Percentiles rank a stretch among this genome's conserved stretches.
Conservation (phyloP, 2,888 invertebrate species). For the Dynastes hyllus region DNA sequence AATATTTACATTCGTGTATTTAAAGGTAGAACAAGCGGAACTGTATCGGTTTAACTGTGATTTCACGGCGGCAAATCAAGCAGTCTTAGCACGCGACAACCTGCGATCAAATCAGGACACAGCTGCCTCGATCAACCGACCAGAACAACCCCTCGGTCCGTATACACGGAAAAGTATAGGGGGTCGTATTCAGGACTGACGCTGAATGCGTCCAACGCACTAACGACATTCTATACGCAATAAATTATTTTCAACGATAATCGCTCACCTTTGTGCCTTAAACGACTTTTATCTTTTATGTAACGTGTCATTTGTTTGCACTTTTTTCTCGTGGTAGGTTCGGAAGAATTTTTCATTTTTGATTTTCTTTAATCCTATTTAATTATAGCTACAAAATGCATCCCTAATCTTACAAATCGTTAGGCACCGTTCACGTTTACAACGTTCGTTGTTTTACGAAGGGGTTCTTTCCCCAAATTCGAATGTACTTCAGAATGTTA, state of each 20-base stretch:
- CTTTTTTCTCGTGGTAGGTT: neutral
- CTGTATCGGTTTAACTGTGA: slow-evolving; percentile 58
- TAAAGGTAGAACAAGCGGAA: slow-evolving; percentile 57
- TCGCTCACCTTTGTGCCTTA: slow-evolving; percentile 43
- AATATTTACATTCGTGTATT: slow-evolving; percentile 56
- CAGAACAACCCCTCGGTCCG: slow-evolving; percentile 67
- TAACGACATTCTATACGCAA: slow-evolving; percentile 47
- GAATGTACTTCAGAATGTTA: slow-evolving; percentile 56
- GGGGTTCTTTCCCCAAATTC: slow-evolving; percentile 50
- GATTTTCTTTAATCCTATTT: neutral
- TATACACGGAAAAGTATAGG: slow-evolving; percentile 51
- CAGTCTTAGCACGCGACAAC: slow-evolving; percentile 61
- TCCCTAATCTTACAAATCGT: slow-evolving; percentile 1
- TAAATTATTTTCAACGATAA: slow-evolving; percentile 44
- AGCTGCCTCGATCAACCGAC: slow-evolving; percentile 71
- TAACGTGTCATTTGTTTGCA: slow-evolving; percentile 35
- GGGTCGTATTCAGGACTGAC: slow-evolving; percentile 49
- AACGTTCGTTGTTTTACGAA: neutral
- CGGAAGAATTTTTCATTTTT: neutral
- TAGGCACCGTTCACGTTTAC: neutral
- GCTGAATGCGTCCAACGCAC: slow-evolving; percentile 35
- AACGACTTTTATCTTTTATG: slow-evolving; percentile 47
- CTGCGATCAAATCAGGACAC: slow-evolving; percentile 68
- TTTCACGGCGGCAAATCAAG: slow-evolving; percentile 61
- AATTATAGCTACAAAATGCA: slow-evolving; percentile 8